phyloP scores from a whole-genome alignment of 2,888 invertebrate species.

The Pharmacophagus antenor region DNA sequence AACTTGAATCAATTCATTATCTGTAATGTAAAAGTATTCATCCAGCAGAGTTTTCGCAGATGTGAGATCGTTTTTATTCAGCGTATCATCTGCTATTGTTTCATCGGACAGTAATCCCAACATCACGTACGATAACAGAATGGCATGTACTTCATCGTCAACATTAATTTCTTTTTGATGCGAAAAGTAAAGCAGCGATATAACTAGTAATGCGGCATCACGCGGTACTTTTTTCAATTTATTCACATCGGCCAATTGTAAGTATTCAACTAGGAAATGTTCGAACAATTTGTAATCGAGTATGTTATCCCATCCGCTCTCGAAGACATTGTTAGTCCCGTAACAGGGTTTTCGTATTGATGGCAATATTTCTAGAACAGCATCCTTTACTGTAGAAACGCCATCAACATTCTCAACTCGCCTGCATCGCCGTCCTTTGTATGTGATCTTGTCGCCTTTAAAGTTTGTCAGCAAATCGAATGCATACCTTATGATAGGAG shows the following conservation, averaged over 20 bases:
- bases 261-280: slow-evolving; percentile 24
- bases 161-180: slow-evolving; percentile 6
- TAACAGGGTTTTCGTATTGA: slow-evolving; percentile 6
- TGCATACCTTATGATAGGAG: slow-evolving; percentile 25
- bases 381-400: not conserved
- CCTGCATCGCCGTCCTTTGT: not conserved
- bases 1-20: not conserved
- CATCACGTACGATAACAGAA: slow-evolving; percentile 26
- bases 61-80: slow-evolving; percentile 1
- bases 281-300: slow-evolving; percentile 16
- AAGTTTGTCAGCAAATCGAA: slow-evolving; percentile 28
- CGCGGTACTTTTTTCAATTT: slow-evolving; percentile 5
- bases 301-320: slow-evolving; percentile 28
- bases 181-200: slow-evolving; percentile 22
- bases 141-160: slow-evolving; percentile 9
- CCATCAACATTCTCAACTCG: not conserved
- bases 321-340: slow-evolving; percentile 15
- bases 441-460: slow-evolving; percentile 7
- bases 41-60: slow-evolving; percentile 3
- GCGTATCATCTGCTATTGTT: not conserved
- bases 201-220: slow-evolving; percentile 23
- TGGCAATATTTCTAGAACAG: not conserved
- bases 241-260: slow-evolving; percentile 8
- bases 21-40: slow-evolving; percentile 13
- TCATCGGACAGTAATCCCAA: slow-evolving; percentile 14